phyloP scores from a whole-genome alignment of 2,113 vertebrate species.

The Sphaerodactylus townsendi region DNA sequence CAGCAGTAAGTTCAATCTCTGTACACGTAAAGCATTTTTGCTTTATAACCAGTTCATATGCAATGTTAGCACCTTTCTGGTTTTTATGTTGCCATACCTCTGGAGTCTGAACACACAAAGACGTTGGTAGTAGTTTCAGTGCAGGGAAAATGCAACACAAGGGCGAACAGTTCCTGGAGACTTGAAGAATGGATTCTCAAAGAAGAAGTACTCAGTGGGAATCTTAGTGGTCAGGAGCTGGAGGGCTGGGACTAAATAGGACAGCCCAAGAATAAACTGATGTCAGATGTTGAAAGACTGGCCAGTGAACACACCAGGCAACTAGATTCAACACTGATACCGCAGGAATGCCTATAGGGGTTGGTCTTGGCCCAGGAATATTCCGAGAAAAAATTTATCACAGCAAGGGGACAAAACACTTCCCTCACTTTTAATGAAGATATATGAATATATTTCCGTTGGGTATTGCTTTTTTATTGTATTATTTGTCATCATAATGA shows the following conservation, averaged over 20 bases:
- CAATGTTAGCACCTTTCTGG: background rate
- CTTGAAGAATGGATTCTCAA: background rate
- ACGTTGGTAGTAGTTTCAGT: background rate
- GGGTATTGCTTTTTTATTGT: background rate
- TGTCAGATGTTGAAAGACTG: background rate
- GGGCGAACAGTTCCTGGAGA: background rate
- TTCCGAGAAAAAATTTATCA: background rate
- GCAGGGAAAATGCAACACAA: background rate
- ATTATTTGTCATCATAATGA: background rate
- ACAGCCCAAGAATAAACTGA: background rate
- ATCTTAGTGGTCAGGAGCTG: background rate
- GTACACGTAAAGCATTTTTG: background rate
- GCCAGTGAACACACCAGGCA: background rate
- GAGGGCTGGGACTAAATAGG: background rate
- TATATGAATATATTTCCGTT: background rate
- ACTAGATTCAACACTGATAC: background rate
- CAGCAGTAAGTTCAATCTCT: no score
- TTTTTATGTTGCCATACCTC: background rate
- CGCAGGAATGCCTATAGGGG: background rate
- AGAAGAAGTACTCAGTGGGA: background rate
- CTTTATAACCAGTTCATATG: background rate
- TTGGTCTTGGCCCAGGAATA: background rate
- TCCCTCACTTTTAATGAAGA: background rate
- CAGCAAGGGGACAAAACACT: background rate
- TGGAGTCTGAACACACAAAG: background rate